Percentiles rank a stretch among this genome's conserved stretches.
phyloP scores from a whole-genome alignment of 2,113 vertebrate species.

The Sylvilagus bachmani region DNA sequence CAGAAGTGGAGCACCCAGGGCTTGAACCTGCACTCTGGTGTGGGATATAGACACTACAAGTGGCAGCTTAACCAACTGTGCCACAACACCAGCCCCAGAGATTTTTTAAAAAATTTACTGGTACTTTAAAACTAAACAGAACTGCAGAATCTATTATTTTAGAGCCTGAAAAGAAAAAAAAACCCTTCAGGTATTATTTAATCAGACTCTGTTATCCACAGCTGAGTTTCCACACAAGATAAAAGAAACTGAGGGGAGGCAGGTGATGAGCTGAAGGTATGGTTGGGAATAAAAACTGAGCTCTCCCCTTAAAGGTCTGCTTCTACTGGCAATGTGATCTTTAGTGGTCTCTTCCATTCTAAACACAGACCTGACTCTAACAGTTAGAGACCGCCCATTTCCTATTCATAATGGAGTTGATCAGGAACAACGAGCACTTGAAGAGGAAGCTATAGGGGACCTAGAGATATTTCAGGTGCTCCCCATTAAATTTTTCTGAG shows the following conservation, averaged over 20 bases:
- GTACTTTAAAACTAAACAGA: slow-evolving; percentile 20
- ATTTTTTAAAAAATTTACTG: too few relatives aligned
- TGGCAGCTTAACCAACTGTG: too few relatives aligned
- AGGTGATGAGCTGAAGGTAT: neutral
- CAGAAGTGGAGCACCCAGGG: too few relatives aligned
- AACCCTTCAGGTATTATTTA: neutral
- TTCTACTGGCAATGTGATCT: neutral
- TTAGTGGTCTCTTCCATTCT: neutral
- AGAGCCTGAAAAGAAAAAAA: neutral
- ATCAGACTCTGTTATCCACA: neutral
- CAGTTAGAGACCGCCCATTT: neutral
- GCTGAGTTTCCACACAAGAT: neutral
- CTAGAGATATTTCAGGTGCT: neutral
- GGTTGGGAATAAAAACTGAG: neutral
- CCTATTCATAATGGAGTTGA: neutral
- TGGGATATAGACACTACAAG: too few relatives aligned
- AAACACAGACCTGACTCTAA: neutral
- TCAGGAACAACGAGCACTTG: neutral
- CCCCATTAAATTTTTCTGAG: neutral
- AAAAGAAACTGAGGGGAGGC: neutral
- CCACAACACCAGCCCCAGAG: too few relatives aligned
- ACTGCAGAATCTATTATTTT: neutral
- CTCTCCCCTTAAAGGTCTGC: neutral
- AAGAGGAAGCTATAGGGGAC: neutral
- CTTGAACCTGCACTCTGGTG: too few relatives aligned